A percentile compares a stretch with the other conserved stretches of the same genome.
Evolutionary conservation across 2,113 vertebrate genomes (phyloP).

Genomic region (Sorex araneus): DNA sequence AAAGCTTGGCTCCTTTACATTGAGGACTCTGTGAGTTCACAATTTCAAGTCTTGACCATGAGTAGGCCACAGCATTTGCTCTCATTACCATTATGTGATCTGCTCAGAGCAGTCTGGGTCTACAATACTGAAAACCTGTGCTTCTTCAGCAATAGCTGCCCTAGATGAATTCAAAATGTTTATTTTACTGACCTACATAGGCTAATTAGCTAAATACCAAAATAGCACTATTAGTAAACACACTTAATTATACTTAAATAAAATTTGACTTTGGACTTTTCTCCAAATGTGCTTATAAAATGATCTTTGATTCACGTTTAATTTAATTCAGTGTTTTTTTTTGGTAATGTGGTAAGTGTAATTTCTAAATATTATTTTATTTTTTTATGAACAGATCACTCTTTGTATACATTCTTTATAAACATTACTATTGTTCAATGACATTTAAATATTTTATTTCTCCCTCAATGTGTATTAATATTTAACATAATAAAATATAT

Average conservation of each 20-base stretch:
- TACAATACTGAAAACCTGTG: not conserved
- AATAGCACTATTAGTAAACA: not conserved
- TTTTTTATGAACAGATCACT: not conserved
- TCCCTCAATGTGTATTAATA: constrained; percentile 2
- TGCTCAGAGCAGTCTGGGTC: not conserved
- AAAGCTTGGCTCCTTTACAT: not conserved
- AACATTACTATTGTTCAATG: not conserved
- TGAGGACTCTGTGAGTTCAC: not conserved
- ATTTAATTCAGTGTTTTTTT: not conserved
- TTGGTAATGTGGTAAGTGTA: constrained; percentile 24
- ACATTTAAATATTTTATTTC: constrained; percentile 8
- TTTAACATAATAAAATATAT: constrained; percentile 40
- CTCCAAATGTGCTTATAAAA: not conserved
- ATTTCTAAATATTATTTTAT: constrained; percentile 46
- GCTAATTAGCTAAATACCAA: constrained; percentile 24
- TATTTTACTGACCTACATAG: constrained; percentile 34
- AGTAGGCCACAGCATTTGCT: not conserved
- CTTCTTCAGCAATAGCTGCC: not conserved
- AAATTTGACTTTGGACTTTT: constrained; percentile 53
- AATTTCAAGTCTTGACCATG: constrained; percentile 40
- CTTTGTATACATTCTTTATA: not conserved
- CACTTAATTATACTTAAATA: not conserved
- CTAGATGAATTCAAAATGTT: constrained; percentile 12
- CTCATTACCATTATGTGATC: not conserved
- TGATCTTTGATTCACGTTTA: constrained; percentile 26